Conservation (phyloP, 2,113 vertebrate genomes). For the Rana temporaria region DNA sequence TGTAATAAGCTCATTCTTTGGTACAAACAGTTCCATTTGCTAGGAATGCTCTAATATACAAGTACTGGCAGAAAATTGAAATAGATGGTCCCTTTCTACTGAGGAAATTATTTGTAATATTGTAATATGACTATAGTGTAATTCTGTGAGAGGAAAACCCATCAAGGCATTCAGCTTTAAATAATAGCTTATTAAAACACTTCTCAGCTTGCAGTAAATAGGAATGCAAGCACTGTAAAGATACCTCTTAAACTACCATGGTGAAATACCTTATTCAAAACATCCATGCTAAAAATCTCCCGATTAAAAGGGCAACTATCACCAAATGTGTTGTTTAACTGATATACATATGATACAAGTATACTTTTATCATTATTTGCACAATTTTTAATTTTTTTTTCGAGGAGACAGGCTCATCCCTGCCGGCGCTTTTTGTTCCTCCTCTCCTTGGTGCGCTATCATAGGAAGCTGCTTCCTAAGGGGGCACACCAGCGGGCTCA, state of each 20-base stretch:
- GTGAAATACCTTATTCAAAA: slow-evolving; percentile 36
- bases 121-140: slow-evolving; percentile 35
- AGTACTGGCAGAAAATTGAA: slow-evolving; percentile 48
- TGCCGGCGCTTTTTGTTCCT: too few species aligned
- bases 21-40: slow-evolving; percentile 8
- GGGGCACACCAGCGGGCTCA: too few species aligned
- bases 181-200: slow-evolving; percentile 52
- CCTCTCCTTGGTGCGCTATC: too few species aligned
- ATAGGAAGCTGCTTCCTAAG: too few species aligned
- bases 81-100: slow-evolving; percentile 38
- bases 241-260: slow-evolving; percentile 20
- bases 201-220: slow-evolving; percentile 47
- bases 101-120: slow-evolving; percentile 37
- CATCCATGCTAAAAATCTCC: slow-evolving; percentile 21
- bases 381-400: too few species aligned
- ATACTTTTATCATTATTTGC: too few species aligned
- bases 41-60: slow-evolving; percentile 37
- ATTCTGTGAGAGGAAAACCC: slow-evolving; percentile 17
- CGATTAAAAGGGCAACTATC: not conserved
- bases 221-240: slow-evolving; percentile 21
- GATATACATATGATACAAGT: too few species aligned
- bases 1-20: slow-evolving; percentile 10
- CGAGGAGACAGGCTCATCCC: too few species aligned
- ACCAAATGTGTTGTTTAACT: too few species aligned
- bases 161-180: slow-evolving; percentile 52